These are phyloP conservation scores for Macrotis lagotis DNA, from an alignment of 2,113 vertebrate genomes.

Conservation along the genomic window DNA sequence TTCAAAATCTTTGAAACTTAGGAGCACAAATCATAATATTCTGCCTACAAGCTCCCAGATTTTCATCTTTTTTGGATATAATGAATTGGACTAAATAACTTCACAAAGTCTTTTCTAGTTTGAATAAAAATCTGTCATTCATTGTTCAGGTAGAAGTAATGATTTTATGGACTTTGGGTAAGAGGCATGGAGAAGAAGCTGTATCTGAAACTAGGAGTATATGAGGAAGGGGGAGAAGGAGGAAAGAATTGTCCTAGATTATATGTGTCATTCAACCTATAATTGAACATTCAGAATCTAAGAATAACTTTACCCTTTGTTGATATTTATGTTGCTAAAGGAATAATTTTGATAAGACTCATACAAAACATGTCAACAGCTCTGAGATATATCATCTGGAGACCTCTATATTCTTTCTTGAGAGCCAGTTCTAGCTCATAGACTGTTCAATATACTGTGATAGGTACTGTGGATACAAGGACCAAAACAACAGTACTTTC, in stretches of 20 bases:
- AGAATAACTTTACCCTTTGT: slow-evolving; percentile 29
- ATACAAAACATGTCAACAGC: not conserved
- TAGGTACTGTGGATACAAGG: not conserved
- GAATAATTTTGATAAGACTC: not conserved
- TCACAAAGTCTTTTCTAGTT: not conserved
- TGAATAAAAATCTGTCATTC: slow-evolving; percentile 20
- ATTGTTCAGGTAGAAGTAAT: too few species aligned
- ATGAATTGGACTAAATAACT: slow-evolving; percentile 32
- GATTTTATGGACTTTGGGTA: too few species aligned
- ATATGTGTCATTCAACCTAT: not conserved
- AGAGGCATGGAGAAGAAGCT: too few species aligned
- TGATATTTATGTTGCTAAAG: not conserved
- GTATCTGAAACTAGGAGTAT: not conserved
- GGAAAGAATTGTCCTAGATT: slow-evolving; percentile 4
- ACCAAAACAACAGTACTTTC: not conserved
- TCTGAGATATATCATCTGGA: not conserved
- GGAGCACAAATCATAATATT: slow-evolving; percentile 22
- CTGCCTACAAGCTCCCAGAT: not conserved
- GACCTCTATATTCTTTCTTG: not conserved
- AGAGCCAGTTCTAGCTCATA: not conserved
- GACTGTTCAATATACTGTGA: not conserved
- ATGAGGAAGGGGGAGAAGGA: not conserved
- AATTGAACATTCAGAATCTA: not conserved
- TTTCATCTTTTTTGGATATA: not conserved
- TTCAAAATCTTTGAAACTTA: slow-evolving; percentile 24